A percentile compares a stretch with the other conserved stretches of the same genome.
These are phyloP conservation scores for Clusia tigrina DNA, from an alignment of 2,888 invertebrate species.

Conservation along the genomic window DNA sequence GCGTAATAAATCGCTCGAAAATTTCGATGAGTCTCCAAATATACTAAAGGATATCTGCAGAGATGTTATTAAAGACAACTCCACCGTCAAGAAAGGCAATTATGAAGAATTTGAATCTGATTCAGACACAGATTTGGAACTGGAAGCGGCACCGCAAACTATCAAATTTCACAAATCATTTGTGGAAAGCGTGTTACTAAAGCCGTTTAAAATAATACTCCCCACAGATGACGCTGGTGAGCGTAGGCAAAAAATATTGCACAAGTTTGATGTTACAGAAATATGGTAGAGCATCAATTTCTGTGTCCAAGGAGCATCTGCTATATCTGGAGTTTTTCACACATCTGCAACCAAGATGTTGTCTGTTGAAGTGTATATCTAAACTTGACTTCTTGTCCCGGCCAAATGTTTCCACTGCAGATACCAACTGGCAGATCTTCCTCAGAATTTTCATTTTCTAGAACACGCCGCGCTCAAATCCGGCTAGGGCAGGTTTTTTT, in stretches of 20 bases:
- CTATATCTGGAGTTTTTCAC: background rate
- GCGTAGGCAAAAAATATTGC: constrained; percentile 57
- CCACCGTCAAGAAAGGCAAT: background rate
- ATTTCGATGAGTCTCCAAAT: constrained; percentile 61
- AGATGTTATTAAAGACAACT: constrained; percentile 9
- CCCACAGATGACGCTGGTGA: constrained; percentile 55
- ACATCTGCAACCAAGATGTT: constrained; percentile 30
- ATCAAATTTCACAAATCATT: constrained; percentile 59
- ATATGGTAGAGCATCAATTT: constrained; percentile 50
- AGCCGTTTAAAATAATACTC: constrained; percentile 60
- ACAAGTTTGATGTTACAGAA: constrained; percentile 62
- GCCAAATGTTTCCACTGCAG: background rate
- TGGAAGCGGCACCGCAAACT: constrained; percentile 64
- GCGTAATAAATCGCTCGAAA: constrained; percentile 62
- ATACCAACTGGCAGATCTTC: too few relatives aligned
- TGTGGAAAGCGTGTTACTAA: constrained; percentile 56
- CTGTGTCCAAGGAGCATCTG: background rate
- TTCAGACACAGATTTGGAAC: constrained; percentile 39
- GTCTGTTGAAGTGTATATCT: constrained; percentile 24
- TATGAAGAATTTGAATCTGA: constrained; percentile 1
- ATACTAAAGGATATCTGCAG: constrained; percentile 29
- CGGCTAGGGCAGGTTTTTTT: background rate
- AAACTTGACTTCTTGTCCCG: constrained; percentile 46
- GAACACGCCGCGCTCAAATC: too few relatives aligned
- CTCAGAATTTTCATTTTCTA: too few relatives aligned